phyloP scores from a whole-genome alignment of 2,888 invertebrate species.

The Tortricodes alternella region DNA sequence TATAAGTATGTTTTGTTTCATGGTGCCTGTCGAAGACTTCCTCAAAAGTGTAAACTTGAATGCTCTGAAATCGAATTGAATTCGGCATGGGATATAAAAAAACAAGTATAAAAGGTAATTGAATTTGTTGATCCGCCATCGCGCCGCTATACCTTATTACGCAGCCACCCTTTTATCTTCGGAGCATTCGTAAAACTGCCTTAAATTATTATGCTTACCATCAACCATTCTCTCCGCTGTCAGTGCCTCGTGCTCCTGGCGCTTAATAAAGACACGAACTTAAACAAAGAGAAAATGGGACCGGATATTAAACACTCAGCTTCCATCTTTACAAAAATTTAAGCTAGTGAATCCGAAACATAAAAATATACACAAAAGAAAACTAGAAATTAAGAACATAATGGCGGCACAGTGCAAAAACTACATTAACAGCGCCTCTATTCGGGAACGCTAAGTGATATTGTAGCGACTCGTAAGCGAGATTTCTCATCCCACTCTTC shows the following conservation, averaged over 20 bases:
- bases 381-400: too few species aligned
- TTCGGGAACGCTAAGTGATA: too few species aligned
- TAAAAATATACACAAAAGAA: not conserved
- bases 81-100: constrained; percentile 8
- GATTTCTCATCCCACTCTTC: too few species aligned
- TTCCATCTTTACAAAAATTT: not conserved
- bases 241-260: not conserved
- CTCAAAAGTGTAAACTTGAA: too few species aligned
- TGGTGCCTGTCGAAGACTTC: too few species aligned
- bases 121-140: constrained; percentile 15
- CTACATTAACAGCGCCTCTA: too few species aligned
- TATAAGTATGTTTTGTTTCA: too few species aligned
- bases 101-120: constrained; percentile 13
- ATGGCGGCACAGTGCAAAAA: too few species aligned
- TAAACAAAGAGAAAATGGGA: not conserved
- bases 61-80: too few species aligned
- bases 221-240: not conserved
- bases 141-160: constrained; percentile 8
- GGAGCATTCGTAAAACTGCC: not conserved
- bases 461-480: too few species aligned
- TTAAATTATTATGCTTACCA: not conserved
- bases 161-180: constrained; percentile 13
- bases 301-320: constrained; percentile 7
- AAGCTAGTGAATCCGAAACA: not conserved
- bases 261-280: constrained; percentile 9